Conservation (phyloP, 2,888 invertebrate genomes). For the Andrena minutula region DNA sequence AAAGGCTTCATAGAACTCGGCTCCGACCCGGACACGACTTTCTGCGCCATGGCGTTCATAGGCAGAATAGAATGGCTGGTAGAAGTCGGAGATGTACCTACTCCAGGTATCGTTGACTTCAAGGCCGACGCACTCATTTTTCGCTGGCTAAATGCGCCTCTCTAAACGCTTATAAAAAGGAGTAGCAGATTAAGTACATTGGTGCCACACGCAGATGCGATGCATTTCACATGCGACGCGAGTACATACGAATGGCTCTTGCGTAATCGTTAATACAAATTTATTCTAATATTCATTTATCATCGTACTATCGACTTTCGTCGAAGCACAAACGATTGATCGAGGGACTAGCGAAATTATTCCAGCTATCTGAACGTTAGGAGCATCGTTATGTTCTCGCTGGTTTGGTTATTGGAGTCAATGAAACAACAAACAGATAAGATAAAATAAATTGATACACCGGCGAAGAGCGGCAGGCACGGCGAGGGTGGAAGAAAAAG, state of each 20-base stretch:
- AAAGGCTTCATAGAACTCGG: constrained; percentile 81
- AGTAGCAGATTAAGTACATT: constrained; percentile 14
- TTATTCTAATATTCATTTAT: not conserved
- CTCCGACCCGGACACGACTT: constrained; percentile 79
- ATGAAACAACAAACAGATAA: constrained; percentile 37
- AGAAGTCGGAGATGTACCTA: constrained; percentile 80
- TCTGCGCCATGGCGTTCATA: constrained; percentile 83
- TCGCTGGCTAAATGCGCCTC: constrained; percentile 37
- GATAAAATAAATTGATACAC: constrained; percentile 28
- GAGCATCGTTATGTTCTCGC: not conserved
- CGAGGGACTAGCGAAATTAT: not conserved
- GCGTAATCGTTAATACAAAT: not conserved
- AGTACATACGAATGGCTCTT: constrained; percentile 10
- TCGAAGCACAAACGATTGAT: not conserved
- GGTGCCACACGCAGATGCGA: not conserved
- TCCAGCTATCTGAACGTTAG: not conserved
- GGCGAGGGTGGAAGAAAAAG: not conserved
- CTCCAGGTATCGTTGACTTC: constrained; percentile 83
- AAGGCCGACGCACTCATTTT: constrained; percentile 83
- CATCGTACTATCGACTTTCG: not conserved
- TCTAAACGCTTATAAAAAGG: constrained; percentile 49
- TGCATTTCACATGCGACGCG: not conserved
- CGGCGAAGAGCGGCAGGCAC: not conserved
- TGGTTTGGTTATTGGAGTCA: constrained; percentile 40
- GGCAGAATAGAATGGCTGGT: constrained; percentile 82